Evolutionary conservation across 2,888 invertebrate species (phyloP).

Genomic region (Bhutanitis thaidina): DNA sequence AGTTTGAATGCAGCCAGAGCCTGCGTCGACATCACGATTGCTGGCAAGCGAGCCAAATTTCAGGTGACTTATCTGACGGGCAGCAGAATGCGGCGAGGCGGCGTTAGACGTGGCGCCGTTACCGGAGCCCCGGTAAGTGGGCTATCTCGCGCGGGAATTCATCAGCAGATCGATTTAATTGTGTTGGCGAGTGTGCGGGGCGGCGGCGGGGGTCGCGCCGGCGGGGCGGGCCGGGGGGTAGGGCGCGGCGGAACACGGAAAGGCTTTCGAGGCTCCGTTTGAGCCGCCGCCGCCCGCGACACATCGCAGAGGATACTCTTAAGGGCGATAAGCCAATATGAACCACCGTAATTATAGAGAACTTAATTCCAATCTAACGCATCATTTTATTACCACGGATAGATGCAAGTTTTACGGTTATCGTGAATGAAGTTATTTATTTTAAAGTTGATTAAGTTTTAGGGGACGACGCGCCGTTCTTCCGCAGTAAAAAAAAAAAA

Average conservation of each 20-base stretch:
- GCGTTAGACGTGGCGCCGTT: background rate
- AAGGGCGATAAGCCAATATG: slow-evolving; percentile 11
- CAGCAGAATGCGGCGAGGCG: background rate
- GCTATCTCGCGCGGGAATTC: slow-evolving; percentile 23
- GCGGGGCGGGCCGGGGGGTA: slow-evolving; percentile 22
- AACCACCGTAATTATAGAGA: slow-evolving; percentile 5
- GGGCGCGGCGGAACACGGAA: slow-evolving; percentile 60
- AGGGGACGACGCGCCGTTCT: too few relatives aligned
- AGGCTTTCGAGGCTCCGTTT: slow-evolving; percentile 75
- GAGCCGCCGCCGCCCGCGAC: slow-evolving; percentile 38
- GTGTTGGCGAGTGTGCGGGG: slow-evolving; percentile 24
- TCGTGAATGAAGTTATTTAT: too few relatives aligned
- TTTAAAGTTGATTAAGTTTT: too few relatives aligned
- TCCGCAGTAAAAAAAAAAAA: too few relatives aligned
- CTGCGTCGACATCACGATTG: background rate
- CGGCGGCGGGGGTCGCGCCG: slow-evolving; percentile 24
- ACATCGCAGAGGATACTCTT: slow-evolving; percentile 18
- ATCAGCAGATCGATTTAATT: slow-evolving; percentile 38
- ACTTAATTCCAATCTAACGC: background rate
- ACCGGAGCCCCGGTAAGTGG: background rate
- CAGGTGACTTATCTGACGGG: background rate
- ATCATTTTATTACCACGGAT: too few relatives aligned
- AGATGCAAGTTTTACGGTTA: too few relatives aligned
- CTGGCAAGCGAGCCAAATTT: background rate
- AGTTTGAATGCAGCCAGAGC: too few relatives aligned